These are phyloP conservation scores for Heliconius ethilla DNA, from an alignment of 2,888 invertebrate genomes.

Conservation along the genomic window DNA sequence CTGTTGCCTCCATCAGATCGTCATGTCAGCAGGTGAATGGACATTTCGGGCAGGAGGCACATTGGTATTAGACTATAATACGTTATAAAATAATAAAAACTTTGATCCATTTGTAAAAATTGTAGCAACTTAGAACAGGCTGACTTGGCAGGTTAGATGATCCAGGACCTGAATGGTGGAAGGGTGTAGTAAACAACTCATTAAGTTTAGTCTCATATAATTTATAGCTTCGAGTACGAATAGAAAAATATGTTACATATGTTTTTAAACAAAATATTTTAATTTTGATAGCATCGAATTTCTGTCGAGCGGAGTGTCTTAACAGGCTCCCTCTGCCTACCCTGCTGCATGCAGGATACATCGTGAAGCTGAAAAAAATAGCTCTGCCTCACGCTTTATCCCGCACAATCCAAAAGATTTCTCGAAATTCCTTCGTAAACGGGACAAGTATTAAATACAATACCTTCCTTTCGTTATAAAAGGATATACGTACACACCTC, in stretches of 20 bases:
- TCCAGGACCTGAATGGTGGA: not conserved
- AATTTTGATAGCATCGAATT: not conserved
- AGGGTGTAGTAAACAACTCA: not conserved
- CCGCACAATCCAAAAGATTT: not conserved
- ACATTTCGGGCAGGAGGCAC: too few species aligned
- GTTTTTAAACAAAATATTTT: not conserved
- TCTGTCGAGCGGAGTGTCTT: too few species aligned
- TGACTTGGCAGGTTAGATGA: not conserved
- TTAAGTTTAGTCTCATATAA: not conserved
- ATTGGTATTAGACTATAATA: not conserved
- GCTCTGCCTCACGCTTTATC: not conserved
- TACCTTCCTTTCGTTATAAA: not conserved
- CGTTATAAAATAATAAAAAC: not conserved
- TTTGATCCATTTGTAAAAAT: too few species aligned
- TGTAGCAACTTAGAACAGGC: too few species aligned
- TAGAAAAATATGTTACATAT: not conserved
- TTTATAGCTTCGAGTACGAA: not conserved
- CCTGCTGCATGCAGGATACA: not conserved
- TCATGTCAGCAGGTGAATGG: too few species aligned
- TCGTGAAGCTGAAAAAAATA: too few species aligned
- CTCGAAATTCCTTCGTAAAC: not conserved
- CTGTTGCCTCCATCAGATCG: too few species aligned
- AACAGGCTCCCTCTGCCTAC: too few species aligned
- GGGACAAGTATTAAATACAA: not conserved
- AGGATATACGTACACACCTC: not conserved